Base-by-base conservation (phyloP, 2,113 vertebrate species). In the Tachycineta bicolor region DNA sequence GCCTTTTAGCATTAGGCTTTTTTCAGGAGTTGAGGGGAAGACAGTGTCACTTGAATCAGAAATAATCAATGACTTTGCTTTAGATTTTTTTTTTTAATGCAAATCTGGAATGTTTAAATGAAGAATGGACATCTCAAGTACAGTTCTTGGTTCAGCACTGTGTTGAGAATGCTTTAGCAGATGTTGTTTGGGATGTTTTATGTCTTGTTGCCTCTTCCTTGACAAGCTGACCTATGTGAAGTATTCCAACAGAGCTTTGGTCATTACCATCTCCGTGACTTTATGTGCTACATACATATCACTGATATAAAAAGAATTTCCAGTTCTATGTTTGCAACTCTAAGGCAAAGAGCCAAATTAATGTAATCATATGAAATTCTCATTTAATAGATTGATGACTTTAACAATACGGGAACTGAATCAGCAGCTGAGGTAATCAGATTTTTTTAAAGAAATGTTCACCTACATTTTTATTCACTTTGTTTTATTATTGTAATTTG, bases 381-480 rank as follows among this genome's bases (percentile, higher is more conserved):
- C 94, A 98, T 98, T 98, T 97, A 98, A 97, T 98, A 98, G 98
- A 98, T 98, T 98, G 98, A 98, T 97, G 98, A 98, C 98, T 98
- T 98, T 97, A 98, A 97, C 98, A 98, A 97, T 98, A 95, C 97
- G 97, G 98, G 97, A 97, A 98, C 97, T 98, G 98, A 98, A 96
- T 98, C 98, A 96, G 95, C 97, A 95, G 93, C 97, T 93, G 98
- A 98, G 98, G 98, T 98, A 98, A 98, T 97, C 94, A 94, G 97
- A 98, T 97, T 97, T 98, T 96, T 98, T 97, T 97, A 95, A 97
- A 98, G 96, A 96, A 97, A 95, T 94, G 87, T 93, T 97, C 97
- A 97, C 98, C 90, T 96, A 94, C 92, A 65, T 94, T 96, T 94
- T 97, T 92, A 83, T 95, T 97, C 97, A 97, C 96, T 91, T 87